Evolutionary conservation across 2,113 vertebrate species (phyloP).

Genomic region (Lota lota): DNA sequence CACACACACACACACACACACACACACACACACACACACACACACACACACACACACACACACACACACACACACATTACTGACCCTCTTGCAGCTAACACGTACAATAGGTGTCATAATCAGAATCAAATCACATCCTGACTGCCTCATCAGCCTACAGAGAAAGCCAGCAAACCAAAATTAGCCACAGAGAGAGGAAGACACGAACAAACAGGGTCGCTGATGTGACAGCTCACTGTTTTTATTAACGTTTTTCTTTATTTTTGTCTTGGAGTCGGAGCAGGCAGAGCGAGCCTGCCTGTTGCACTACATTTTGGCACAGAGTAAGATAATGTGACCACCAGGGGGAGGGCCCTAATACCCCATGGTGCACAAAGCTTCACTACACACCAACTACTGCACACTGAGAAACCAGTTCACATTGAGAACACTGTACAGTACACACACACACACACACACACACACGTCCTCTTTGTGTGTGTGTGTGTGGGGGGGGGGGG

Average conservation of each 20-base stretch:
- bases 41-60: too few species aligned
- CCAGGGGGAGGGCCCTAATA: constrained; percentile 61
- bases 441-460: constrained; percentile 19
- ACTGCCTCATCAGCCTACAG: too few species aligned
- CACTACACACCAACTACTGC: constrained; percentile 85
- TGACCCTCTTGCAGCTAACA: background rate
- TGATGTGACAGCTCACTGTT: constrained; percentile 85
- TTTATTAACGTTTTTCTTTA: constrained; percentile 55
- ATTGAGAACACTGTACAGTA: constrained; percentile 64
- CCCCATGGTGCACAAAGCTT: constrained; percentile 87
- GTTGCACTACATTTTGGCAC: constrained; percentile 99
- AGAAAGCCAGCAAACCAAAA: background rate
- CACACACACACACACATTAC: background rate
- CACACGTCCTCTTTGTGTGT: constrained; percentile 40
- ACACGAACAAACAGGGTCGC: constrained; percentile 4
- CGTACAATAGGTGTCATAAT: too few species aligned
- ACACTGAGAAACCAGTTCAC: constrained; percentile 65
- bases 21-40: too few species aligned
- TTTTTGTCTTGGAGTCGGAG: constrained; percentile 78
- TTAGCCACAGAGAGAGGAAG: constrained; percentile 8
- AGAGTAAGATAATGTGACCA: constrained; percentile 90
- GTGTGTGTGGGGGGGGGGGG: constrained; percentile 7
- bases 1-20: background rate
- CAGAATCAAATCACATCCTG: too few species aligned
- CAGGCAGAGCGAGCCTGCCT: constrained; percentile 92